Evolutionary conservation across 2,797 vertebrate genomes (phyloP), one percentile per base, ranked within the genome.

Genomic region (Darevskia nairensis): DNA sequence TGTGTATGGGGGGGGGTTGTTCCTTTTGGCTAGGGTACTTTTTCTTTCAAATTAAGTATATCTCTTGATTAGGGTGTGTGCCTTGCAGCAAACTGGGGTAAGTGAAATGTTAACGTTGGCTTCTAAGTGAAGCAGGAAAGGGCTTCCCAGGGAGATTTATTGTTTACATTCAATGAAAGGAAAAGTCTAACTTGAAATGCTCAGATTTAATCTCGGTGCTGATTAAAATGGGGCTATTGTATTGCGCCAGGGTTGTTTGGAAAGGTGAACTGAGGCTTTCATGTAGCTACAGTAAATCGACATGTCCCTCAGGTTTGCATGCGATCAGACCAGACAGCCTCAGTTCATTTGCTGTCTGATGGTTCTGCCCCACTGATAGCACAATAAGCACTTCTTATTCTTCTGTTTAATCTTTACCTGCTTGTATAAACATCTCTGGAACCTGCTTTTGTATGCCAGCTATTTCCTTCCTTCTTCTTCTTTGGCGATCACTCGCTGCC

Each of bases 151-250:
- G 95, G 95, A 97, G 96, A 96, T 97, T 97, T 96, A 94, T 98
- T 97, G 97, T 97, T 97, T 97, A 95, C 94, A 93, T 94, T 97
- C 96, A 98, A 96, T 97, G 96, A 97, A 98, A 98, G 97, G 97
- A 97, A 97, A 97, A 97, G 96, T 97, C 96, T 97, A 95, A 97
- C 93, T 96, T 96, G 91, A 94, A 95, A 93, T 90, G 80, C 93
- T 96, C 95, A 96, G 97, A 97, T 97, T 95, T 96, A 97, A 97
- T 97, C 97, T 97, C 79, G 23, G 82, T 77, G 83, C 87, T 93
- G 95, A 95, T 97, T 95, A 95, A 96, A 97, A 97, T 93, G 93
- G 92, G 90, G 90, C 93, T 94, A 96, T 97, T 97, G 95, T 96
- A 86, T 94, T 96, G 91, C 86, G 89, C 92, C 90, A 89, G 88